Conservation (phyloP, 2,113 vertebrate species). For the Australoheros scitulus region DNA sequence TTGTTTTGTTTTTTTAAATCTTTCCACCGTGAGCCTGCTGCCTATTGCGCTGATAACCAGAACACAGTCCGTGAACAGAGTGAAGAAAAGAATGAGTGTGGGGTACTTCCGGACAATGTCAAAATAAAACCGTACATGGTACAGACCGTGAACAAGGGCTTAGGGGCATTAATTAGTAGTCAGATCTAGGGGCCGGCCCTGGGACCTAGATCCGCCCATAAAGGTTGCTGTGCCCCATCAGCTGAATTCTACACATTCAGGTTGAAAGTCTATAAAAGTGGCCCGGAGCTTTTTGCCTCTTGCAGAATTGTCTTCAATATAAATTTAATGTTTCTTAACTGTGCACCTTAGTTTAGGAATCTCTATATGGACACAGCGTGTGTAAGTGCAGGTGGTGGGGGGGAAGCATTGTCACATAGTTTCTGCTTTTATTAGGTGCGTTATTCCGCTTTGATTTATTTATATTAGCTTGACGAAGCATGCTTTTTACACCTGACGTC, state of each 20-base stretch:
- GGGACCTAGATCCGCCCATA: not conserved
- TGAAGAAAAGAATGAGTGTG: not conserved
- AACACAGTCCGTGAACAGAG: not conserved
- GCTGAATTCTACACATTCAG: not conserved
- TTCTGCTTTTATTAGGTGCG: conserved; percentile 7
- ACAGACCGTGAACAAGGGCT: accelerated
- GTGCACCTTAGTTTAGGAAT: not conserved
- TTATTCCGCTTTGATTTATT: not conserved
- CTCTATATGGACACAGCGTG: not conserved
- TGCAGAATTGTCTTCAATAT: too few relatives aligned
- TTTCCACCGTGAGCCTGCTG: not conserved
- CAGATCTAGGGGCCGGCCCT: not conserved
- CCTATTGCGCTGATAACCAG: not conserved
- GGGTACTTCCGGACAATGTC: not conserved
- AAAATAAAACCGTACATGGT: not conserved
- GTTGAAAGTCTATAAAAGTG: not conserved
- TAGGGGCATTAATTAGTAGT: not conserved
- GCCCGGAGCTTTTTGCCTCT: not conserved
- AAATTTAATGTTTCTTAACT: too few relatives aligned
- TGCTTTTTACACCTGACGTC: conserved; percentile 11
- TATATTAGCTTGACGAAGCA: not conserved
- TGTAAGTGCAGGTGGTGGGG: not conserved
- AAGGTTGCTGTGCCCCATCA: not conserved
- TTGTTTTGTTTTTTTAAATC: too few relatives aligned
- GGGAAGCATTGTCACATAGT: accelerated